phyloP scores from a whole-genome alignment of 2,797 vertebrate species.

The Anolis apletophallus region DNA sequence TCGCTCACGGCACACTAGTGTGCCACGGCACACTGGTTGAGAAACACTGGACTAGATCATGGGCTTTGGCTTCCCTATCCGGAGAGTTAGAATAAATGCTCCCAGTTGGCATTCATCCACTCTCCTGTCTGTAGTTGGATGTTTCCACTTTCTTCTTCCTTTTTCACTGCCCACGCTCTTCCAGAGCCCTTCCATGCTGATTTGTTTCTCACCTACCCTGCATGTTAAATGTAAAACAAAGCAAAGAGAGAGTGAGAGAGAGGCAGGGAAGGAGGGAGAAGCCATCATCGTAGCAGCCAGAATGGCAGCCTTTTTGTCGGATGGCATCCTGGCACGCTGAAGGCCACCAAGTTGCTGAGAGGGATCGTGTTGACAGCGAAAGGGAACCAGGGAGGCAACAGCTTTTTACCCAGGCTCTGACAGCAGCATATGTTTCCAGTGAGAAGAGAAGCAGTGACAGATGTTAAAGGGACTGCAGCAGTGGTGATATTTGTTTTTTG shows the following conservation, averaged over 20 bases:
- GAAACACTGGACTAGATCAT: no score
- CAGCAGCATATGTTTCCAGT: neutral
- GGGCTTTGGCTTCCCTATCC: neutral
- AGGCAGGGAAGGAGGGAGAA: neutral
- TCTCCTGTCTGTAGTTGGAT: neutral
- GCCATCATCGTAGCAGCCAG: neutral
- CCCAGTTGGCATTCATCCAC: slow-evolving; percentile 13
- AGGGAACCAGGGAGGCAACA: slow-evolving; percentile 5
- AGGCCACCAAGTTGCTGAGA: neutral
- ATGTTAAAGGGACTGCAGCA: slow-evolving; percentile 15
- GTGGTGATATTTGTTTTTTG: slow-evolving; percentile 17
- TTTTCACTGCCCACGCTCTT: neutral
- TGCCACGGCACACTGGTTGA: no score
- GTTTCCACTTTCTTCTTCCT: neutral
- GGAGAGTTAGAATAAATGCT: neutral
- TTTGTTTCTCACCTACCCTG: neutral
- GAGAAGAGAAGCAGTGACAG: neutral
- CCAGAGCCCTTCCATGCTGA: slow-evolving; percentile 5
- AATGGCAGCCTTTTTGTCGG: neutral
- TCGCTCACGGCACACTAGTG: no score
- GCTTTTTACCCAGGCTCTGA: slow-evolving; percentile 21
- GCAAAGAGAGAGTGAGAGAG: neutral
- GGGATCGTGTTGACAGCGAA: slow-evolving; percentile 1
- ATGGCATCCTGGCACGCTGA: neutral
- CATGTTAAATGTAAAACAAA: neutral